phyloP scores from a whole-genome alignment of 1,140 invertebrate species.

The Trichonephila inaurata region DNA sequence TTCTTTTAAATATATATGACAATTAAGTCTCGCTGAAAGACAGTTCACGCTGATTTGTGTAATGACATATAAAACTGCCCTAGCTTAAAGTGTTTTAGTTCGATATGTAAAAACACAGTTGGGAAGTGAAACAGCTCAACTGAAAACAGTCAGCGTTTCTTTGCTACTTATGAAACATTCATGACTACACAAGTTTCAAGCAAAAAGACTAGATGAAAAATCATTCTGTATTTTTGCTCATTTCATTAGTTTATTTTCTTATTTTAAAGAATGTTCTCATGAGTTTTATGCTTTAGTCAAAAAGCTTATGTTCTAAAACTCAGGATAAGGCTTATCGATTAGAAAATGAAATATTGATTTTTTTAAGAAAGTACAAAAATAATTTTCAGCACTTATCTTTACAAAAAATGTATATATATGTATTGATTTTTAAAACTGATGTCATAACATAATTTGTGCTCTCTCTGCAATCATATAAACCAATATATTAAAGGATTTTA shows the following conservation, averaged over 20 bases:
- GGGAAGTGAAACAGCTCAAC: slow-evolving; percentile 32
- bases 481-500: no score
- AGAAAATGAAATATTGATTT: no score
- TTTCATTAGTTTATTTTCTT: neutral
- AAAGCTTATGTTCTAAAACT: no score
- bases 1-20: slow-evolving; percentile 47
- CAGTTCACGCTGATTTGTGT: slow-evolving; percentile 45
- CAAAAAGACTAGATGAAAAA: slow-evolving; percentile 71
- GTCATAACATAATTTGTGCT: no score
- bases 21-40: slow-evolving; percentile 23
- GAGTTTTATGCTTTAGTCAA: neutral
- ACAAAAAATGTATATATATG: no score
- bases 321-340: no score
- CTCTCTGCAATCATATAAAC: no score
- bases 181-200: slow-evolving; percentile 50
- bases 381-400: no score
- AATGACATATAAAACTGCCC: slow-evolving; percentile 31
- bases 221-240: slow-evolving; percentile 63
- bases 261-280: neutral
- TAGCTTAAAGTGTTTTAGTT: slow-evolving; percentile 42
- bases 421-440: no score
- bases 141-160: slow-evolving; percentile 6
- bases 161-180: slow-evolving; percentile 44
- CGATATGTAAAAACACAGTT: slow-evolving; percentile 69
- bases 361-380: no score